These are phyloP conservation scores for Lepus timidus DNA, from an alignment of 2,113 vertebrate species.

Conservation along the genomic window DNA sequence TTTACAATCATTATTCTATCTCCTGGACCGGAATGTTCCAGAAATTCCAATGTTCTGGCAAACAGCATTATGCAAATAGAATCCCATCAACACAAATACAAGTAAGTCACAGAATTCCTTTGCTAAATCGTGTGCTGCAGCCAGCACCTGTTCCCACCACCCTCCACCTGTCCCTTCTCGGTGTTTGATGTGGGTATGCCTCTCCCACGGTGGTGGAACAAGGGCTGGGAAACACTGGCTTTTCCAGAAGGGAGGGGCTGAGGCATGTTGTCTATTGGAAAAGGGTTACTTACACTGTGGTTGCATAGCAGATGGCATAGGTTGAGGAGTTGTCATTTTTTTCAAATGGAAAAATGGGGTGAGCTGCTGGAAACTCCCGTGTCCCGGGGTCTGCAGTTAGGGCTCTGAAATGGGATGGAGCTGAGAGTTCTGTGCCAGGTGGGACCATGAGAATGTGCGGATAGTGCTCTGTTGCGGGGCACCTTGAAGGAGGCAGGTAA, in stretches of 20 bases:
- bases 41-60: neutral
- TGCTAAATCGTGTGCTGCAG: neutral
- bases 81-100: neutral
- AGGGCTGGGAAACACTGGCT: neutral
- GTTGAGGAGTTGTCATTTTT: neutral
- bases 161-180: neutral
- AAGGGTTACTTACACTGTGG: neutral
- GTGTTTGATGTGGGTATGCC: neutral
- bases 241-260: neutral
- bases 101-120: neutral
- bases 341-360: neutral
- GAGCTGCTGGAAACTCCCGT: neutral
- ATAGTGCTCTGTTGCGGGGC: neutral
- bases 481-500: accelerated
- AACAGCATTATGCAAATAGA: neutral
- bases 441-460: neutral
- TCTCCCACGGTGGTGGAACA: neutral
- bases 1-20: neutral
- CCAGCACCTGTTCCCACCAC: neutral
- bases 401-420: neutral
- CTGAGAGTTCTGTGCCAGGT: neutral
- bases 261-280: neutral
- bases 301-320: neutral
- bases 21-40: neutral
- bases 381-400: neutral